A percentile compares a stretch with the other conserved stretches of the same genome.
phyloP scores from a whole-genome alignment of 1,140 invertebrate genomes.

The Macrobrachium nipponense region DNA sequence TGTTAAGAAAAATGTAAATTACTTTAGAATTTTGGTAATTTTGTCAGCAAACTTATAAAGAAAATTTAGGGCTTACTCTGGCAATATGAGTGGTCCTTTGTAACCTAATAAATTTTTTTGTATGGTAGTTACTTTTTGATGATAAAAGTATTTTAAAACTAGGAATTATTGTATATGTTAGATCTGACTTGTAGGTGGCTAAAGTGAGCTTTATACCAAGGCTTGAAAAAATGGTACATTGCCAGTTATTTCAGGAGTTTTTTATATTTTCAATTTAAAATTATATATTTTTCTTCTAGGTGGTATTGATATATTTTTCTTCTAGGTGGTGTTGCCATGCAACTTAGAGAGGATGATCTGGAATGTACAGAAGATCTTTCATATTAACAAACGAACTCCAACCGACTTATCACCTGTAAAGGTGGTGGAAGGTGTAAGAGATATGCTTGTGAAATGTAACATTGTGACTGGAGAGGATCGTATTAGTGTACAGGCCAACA shows the following conservation, averaged over 20 bases:
- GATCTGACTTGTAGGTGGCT: too few relatives aligned
- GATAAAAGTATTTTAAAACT: too few relatives aligned
- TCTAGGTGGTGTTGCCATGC: conserved; percentile 88
- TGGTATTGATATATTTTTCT: conserved; percentile 76
- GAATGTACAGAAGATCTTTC: conserved; percentile 99
- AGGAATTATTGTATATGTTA: too few relatives aligned
- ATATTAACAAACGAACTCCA: conserved; percentile 93
- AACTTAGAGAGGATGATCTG: conserved; percentile 99
- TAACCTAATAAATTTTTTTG: too few relatives aligned
- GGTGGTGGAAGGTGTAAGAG: conserved; percentile 77
- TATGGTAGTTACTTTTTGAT: too few relatives aligned
- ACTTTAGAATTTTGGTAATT: too few relatives aligned
- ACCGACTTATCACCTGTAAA: conserved; percentile 90
- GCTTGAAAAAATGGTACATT: background rate
- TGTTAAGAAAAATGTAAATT: too few relatives aligned
- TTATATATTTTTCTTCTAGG: conserved; percentile 63
- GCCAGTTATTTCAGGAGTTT: background rate
- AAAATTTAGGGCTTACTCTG: too few relatives aligned
- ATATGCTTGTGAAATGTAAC: conserved; percentile 88
- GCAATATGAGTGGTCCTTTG: too few relatives aligned
- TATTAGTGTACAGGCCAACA: conserved; percentile 95
- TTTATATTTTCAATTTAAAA: background rate
- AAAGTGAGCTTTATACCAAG: too few relatives aligned
- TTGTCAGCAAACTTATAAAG: too few relatives aligned
- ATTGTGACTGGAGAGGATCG: conserved; percentile 96